A percentile compares a stretch with the other conserved stretches of the same genome.
phyloP scores from a whole-genome alignment of 2,113 vertebrate genomes.

The Aix galericulata region DNA sequence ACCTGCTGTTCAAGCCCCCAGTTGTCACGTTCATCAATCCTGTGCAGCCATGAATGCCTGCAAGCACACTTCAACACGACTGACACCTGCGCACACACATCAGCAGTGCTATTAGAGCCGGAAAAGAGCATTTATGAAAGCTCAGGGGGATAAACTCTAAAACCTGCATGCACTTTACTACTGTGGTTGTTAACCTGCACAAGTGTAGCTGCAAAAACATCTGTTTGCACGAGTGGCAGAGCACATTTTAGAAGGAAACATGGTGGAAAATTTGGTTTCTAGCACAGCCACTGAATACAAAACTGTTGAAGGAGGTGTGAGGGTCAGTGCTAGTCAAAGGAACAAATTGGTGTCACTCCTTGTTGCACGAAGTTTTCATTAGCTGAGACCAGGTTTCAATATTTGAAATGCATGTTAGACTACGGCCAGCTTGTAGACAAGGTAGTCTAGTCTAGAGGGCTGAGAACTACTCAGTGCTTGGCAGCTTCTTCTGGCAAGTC shows the following conservation, averaged over 20 bases:
- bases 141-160: conserved; percentile 55
- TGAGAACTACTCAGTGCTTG: background rate
- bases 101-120: conserved; percentile 16
- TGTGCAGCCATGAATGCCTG: background rate
- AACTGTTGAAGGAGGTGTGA: background rate
- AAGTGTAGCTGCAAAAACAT: conserved; percentile 32
- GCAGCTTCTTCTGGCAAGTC: background rate
- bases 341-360: conserved; percentile 1
- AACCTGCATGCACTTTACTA: conserved; percentile 28
- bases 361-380: background rate
- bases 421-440: background rate
- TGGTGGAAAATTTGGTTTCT: background rate
- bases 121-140: conserved; percentile 45
- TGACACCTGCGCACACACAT: conserved; percentile 45
- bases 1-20: conserved; percentile 31
- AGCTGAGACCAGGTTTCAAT: background rate
- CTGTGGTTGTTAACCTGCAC: conserved; percentile 48
- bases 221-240: background rate
- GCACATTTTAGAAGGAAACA: background rate
- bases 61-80: conserved; percentile 17
- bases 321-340: background rate
- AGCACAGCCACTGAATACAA: background rate
- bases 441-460: background rate
- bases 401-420: background rate
- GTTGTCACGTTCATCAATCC: conserved; percentile 20